Conservation (phyloP, 2,113 vertebrate species). For the Caloenas nicobarica region DNA sequence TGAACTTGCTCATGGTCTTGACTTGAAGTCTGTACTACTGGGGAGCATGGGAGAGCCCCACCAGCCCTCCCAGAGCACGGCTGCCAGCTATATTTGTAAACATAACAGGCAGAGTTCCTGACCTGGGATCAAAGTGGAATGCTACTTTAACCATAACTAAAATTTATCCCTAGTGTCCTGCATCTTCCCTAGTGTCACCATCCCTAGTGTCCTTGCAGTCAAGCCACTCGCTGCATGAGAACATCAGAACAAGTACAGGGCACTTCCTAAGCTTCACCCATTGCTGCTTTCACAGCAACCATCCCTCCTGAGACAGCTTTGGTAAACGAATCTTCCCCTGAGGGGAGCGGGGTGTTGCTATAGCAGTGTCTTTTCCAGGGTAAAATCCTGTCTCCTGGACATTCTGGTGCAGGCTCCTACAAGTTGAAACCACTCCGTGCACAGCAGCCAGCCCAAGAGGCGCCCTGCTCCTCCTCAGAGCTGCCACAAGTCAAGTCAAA, state of each 20-base stretch:
- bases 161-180: not conserved
- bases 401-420: not conserved
- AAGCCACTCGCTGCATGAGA: not conserved
- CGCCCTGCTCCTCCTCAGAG: not conserved
- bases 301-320: not conserved
- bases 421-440: not conserved
- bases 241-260: not conserved
- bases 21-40: not conserved
- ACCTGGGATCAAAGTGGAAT: not conserved
- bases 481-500: not conserved
- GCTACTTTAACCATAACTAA: not conserved
- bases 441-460: fast-evolving
- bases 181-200: not conserved
- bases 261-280: not conserved
- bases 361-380: not conserved
- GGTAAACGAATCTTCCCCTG: not conserved
- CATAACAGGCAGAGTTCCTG: not conserved
- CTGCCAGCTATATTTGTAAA: not conserved
- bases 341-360: not conserved
- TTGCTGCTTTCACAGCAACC: not conserved
- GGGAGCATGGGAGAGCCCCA: not conserved
- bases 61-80: not conserved
- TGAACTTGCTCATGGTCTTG: not conserved
- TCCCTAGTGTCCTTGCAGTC: not conserved
- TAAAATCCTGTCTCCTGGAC: not conserved